phyloP scores from a whole-genome alignment of 2,888 invertebrate genomes.

The Brachypalpus laphriformis region DNA sequence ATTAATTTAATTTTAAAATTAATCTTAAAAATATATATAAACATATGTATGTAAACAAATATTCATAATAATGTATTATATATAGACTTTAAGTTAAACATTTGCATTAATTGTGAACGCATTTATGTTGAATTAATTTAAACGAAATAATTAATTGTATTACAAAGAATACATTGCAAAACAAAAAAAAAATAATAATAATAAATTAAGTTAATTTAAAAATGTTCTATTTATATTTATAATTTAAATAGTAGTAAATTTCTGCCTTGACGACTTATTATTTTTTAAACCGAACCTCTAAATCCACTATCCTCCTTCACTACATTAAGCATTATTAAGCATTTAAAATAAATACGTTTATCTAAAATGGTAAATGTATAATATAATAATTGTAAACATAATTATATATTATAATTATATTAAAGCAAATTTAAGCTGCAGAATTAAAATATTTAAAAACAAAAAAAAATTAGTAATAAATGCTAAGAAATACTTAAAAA shows the following conservation, averaged over 20 bases:
- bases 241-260: slow-evolving; percentile 49
- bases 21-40: background rate
- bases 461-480: slow-evolving; percentile 1
- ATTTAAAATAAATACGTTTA: slow-evolving; percentile 27
- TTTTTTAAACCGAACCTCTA: slow-evolving; percentile 61
- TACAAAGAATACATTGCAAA: slow-evolving; percentile 44
- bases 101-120: slow-evolving; percentile 59
- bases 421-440: slow-evolving; percentile 29
- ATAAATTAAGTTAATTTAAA: slow-evolving; percentile 29
- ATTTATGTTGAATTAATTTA: slow-evolving; percentile 52
- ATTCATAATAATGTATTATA: slow-evolving; percentile 70
- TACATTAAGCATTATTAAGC: slow-evolving; percentile 27
- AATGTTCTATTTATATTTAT: slow-evolving; percentile 42
- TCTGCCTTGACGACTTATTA: slow-evolving; percentile 73
- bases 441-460: background rate
- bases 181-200: slow-evolving; percentile 1
- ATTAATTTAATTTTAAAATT: slow-evolving; percentile 23
- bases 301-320: slow-evolving; percentile 14
- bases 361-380: slow-evolving; percentile 26
- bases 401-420: slow-evolving; percentile 69
- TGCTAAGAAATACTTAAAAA: background rate
- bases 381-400: slow-evolving; percentile 29
- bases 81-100: slow-evolving; percentile 37
- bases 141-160: slow-evolving; percentile 31
- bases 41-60: slow-evolving; percentile 74